Percentiles rank a stretch among this genome's conserved stretches.
phyloP scores from a whole-genome alignment of 1,140 invertebrate genomes.

The Drosophila parvula region DNA sequence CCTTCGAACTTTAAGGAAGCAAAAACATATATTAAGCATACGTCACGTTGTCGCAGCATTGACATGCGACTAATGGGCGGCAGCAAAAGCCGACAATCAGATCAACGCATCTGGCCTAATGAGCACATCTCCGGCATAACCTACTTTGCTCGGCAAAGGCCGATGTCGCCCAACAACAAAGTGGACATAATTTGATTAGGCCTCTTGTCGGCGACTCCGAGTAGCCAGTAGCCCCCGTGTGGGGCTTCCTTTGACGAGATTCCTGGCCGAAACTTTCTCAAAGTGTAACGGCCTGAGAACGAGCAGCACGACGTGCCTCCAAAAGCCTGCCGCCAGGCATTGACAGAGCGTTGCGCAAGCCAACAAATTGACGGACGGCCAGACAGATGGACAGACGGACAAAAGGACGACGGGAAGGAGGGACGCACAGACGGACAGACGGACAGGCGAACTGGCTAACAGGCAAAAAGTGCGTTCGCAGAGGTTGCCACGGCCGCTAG shows the following conservation, averaged over 20 bases:
- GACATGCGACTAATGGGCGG: conserved; percentile 30
- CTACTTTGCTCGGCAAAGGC: conserved; percentile 13
- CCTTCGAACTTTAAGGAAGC: conserved; percentile 15
- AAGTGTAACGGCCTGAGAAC: conserved; percentile 63
- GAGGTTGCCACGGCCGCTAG: conserved; percentile 51
- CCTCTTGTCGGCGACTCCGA: conserved; percentile 8
- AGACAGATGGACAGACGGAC: conserved; percentile 17
- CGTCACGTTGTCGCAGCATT: conserved; percentile 14
- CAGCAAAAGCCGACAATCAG: conserved; percentile 45
- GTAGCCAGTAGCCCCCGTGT: background rate
- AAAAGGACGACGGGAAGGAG: conserved; percentile 8
- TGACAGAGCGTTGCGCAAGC: conserved; percentile 53
- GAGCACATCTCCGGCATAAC: conserved; percentile 41
- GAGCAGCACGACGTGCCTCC: conserved; percentile 50
- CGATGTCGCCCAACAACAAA: conserved; percentile 34
- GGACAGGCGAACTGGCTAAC: conserved; percentile 5
- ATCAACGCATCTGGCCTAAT: conserved; percentile 50
- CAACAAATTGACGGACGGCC: conserved; percentile 43
- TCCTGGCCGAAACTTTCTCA: conserved; percentile 51
- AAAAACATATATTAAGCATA: conserved; percentile 32
- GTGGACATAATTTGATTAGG: conserved; percentile 61
- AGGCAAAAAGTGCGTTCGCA: conserved; percentile 41
- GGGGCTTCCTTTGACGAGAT: conserved; percentile 35
- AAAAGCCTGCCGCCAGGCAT: conserved; percentile 49
- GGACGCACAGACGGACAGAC: background rate